Evolutionary conservation across 2,797 vertebrate genomes (phyloP), one percentile per base, ranked within the genome.

Genomic region (Vultur gryphus): DNA sequence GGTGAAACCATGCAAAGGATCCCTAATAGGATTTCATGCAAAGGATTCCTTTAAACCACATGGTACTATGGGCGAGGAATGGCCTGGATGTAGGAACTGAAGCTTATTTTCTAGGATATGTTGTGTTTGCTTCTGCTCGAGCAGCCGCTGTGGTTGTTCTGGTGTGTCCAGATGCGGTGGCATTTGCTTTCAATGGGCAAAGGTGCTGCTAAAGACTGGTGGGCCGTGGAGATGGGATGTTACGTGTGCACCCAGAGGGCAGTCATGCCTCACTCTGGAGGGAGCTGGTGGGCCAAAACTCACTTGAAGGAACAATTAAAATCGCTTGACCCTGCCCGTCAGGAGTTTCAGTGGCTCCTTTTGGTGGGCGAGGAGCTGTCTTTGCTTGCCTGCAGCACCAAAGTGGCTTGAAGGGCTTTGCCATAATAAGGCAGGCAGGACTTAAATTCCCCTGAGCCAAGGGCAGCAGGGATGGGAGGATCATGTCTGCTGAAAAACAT

Each of bases 161-260:
- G 72, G 11, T 7, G 61, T 21, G 67, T 1, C 65, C 43, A 5
- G 66, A 3, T 35, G 59, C 0, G 10, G 61, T 19, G 58, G 77
- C 15, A 2, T 19, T 33, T 0, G 1, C 35, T 75, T n/a, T 6
- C 49, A 0, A 0, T 7, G 65, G 28, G 44, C n/a, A 20, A 6
- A 76, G 49, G 52, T 28, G 87, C 25, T 75, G 37, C 33, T 5
- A 0, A 25, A 5, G 23, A 8, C 12, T 3, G 3, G 23, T 7
- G 35, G 33, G 33, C 31, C 4, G 5, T 28, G 39, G 33, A 65
- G 31, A 8, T 26, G 43, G 25, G 57, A 11, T 52, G 54, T 7
- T 49, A 10, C 0, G 7, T 20, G 26, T 39, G 37, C 6, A 26
- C 2, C 0, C 17, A 9, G 11, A 35, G 54, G 39, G 14, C 23